These are phyloP conservation scores for Penelope pileata DNA, from an alignment of 2,113 vertebrate species.

Conservation along the genomic window DNA sequence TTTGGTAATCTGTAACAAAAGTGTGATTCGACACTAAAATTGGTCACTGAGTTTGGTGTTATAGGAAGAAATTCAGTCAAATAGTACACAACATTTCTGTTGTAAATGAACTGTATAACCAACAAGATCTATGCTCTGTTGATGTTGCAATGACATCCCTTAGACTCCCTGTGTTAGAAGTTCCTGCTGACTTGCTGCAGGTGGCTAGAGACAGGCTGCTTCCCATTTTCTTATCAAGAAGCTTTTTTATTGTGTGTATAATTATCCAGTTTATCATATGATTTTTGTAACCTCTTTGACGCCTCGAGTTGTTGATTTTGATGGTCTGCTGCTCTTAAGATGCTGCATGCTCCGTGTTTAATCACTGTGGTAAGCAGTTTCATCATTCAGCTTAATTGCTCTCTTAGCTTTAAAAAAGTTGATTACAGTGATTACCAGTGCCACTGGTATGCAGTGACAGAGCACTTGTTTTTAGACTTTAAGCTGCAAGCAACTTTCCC, in stretches of 20 bases:
- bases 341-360: slow-evolving; percentile 15
- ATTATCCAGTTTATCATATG: not conserved
- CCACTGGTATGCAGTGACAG: not conserved
- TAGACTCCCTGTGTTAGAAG: not conserved
- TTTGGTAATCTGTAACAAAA: not conserved
- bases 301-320: not conserved
- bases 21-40: not conserved
- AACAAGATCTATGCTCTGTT: not conserved
- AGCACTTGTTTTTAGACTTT: slow-evolving; percentile 10
- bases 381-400: slow-evolving; percentile 5
- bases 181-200: not conserved
- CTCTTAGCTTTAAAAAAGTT: slow-evolving; percentile 19
- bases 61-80: not conserved
- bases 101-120: not conserved
- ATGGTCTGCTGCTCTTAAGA: not conserved
- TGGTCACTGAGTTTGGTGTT: not conserved
- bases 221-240: not conserved
- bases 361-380: slow-evolving; percentile 20
- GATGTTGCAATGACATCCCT: not conserved
- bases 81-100: not conserved
- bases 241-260: not conserved
- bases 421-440: not conserved
- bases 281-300: not conserved
- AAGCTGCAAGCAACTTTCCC: not conserved
- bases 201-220: not conserved